phyloP scores from a whole-genome alignment of 2,113 vertebrate genomes.

The Tyrannus savana region DNA sequence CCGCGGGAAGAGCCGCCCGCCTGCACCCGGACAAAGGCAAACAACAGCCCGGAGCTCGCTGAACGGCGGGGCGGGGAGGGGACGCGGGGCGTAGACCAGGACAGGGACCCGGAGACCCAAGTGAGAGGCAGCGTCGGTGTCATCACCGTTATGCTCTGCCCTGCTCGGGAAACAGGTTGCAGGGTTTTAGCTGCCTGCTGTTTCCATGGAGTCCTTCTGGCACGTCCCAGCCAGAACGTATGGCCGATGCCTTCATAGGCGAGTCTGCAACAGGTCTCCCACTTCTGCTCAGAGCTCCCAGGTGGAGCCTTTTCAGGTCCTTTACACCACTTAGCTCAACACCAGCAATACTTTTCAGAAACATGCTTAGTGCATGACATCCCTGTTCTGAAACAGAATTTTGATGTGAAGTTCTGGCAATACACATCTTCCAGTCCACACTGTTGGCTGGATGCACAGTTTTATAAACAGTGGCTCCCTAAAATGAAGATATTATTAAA shows the following conservation, averaged over 20 bases:
- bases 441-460: background rate
- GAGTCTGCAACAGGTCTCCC: background rate
- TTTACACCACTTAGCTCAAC: accelerated
- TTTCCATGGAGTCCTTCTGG: constrained; percentile 2
- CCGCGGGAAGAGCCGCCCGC: background rate
- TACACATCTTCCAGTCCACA: background rate
- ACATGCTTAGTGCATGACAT: background rate
- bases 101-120: background rate
- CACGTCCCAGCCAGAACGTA: background rate
- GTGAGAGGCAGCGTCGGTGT: background rate
- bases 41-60: background rate
- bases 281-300: background rate
- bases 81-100: background rate
- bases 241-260: background rate
- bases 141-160: background rate
- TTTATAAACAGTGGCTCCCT: background rate
- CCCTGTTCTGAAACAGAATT: background rate
- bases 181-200: background rate
- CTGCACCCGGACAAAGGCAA: background rate
- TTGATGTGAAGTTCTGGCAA: background rate
- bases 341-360: background rate
- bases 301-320: background rate
- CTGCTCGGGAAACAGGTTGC: background rate
- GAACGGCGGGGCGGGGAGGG: background rate
- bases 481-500: background rate